Base-by-base conservation (phyloP, 2,113 vertebrate genomes). In the Junco hyemalis region DNA sequence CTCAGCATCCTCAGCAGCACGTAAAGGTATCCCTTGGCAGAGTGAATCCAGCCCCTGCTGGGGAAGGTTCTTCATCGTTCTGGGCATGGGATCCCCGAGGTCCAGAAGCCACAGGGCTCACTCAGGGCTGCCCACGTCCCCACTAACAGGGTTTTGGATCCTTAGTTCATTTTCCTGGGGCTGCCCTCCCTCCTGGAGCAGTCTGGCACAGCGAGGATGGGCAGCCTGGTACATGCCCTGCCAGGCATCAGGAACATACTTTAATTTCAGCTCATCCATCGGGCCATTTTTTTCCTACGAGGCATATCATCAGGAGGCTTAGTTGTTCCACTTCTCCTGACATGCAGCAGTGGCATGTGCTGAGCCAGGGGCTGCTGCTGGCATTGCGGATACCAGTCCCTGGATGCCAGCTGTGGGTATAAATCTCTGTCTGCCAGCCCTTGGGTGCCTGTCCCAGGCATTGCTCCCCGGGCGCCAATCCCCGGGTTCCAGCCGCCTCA, bases 401-500 rank as follows among this genome's bases (percentile, higher is more conserved):
- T 33, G 26, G 13, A 21, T 77, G 18, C 28, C 48, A 59, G 35
- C 24, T 48, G 15, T 20, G 35, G 24, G 15, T 35, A 17, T 6
- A 6, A 40, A 12, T 48, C 20, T 16, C 35, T 42, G 35, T 17
- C 21, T 51, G 18, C 18, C 54, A 33, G 10, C 44, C 61, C 33
- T 44, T 50, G 71, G 25, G 29, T 35, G 48, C 14, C 19, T n/a
- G 51, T 85, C 20, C 42, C 35, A 40, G 24, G 42, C 60, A 77
- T 28, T 6, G 22, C 63, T 12, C n/a, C 17, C 29, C 31, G 28
- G 19, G 9, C 71, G 38, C 29, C 50, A 33, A 11, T 25, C 25
- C 19, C 42, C 7, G 25, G 12, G 15, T 24, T 15, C 44, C 33
- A 48, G 69, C 8, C 1, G 3, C 20, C 57, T 35, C 2, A 0